Base-by-base conservation (phyloP, 2,113 vertebrate genomes). In the Mesocricetus auratus region DNA sequence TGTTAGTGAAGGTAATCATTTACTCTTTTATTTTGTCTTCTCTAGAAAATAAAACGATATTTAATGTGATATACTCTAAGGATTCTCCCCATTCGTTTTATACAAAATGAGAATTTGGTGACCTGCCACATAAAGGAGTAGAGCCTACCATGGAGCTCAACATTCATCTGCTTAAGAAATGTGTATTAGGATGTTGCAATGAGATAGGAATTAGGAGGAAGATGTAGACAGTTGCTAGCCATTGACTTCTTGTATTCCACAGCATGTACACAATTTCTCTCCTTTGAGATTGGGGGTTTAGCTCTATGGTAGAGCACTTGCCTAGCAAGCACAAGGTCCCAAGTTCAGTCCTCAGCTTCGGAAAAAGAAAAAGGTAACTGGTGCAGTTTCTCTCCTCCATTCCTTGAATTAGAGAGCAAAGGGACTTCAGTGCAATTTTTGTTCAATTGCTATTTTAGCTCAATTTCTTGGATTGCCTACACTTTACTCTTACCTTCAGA, bases 21-120 rank as follows among this genome's bases (percentile, higher is more conserved):
- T 29, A 90, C 21, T 91, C 33, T 94, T 92, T 16, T 42, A 47
- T 39, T 85, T 62, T 92, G 39, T 68, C 15, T 91, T 92, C 62
- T 93, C 64, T 92, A 29, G 91, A 90, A 71, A 88, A 75, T 92
- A 19, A 77, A 91, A 64, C 47, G 4, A 86, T 90, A 77, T 90
- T 89, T 71, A 93, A 17, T 69, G 19, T 89, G 19, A 50, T 90
- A 60, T 77, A 31, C 13, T 95, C 42, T 75, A 42, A 91, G 78
- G 7, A 64, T 86, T 86, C 92, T 88, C 24, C 4, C 2, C 16
- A 56, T 26, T 10, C 15, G 45, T 2, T 79, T 86, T 88, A 39
- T 92, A 87, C 29, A 74, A 89, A 91, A n/a, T 89, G 89, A 93
- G 73, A 77, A 91, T 69, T 82, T 3, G 50, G n/a, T 82, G 22